Conservation (phyloP, 2,113 vertebrate genomes). For the Platycercus adscitus region DNA sequence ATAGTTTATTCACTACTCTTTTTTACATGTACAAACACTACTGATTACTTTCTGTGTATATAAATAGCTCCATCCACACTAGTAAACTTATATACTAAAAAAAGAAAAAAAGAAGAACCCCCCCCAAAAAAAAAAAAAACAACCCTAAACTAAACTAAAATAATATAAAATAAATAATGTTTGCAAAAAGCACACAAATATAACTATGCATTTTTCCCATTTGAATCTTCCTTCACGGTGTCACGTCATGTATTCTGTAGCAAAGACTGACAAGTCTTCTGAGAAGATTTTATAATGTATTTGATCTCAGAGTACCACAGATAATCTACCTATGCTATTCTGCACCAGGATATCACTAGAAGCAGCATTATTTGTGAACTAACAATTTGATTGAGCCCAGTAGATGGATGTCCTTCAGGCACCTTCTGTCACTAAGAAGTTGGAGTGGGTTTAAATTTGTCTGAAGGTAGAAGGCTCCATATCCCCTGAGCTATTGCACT, state of each 20-base stretch:
- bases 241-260: background rate
- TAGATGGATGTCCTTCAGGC: background rate
- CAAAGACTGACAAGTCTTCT: background rate
- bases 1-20: background rate
- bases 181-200: background rate
- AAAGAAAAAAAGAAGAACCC: background rate
- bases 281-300: background rate
- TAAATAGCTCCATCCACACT: background rate
- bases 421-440: background rate
- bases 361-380: background rate
- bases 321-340: background rate
- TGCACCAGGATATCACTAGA: background rate
- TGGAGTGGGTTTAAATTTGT: background rate
- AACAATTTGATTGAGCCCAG: background rate
- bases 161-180: background rate
- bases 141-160: background rate
- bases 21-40: background rate
- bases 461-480: background rate
- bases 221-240: background rate
- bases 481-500: background rate
- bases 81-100: background rate
- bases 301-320: background rate
- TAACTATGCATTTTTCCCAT: background rate
- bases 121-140: background rate
- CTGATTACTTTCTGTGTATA: background rate